Percentiles rank a stretch among this genome's conserved stretches.
Evolutionary conservation across 2,888 invertebrate genomes (phyloP).

Genomic region (Drosophila demipolita): DNA sequence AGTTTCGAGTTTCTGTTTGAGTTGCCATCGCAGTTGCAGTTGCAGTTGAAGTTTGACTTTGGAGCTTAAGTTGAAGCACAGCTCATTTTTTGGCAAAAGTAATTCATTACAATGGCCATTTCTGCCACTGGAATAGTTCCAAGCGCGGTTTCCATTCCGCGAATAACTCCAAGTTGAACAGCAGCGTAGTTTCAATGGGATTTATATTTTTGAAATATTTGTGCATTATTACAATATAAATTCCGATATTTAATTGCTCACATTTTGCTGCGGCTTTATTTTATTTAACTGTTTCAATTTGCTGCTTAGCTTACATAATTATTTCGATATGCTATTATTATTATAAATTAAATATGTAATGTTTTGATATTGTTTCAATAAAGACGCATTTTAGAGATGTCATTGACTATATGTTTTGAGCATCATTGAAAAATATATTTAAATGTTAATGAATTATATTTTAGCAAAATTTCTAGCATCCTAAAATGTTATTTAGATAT

Average conservation of each 20-base stretch:
- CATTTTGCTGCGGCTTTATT: neutral
- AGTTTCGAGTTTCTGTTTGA: constrained; percentile 39
- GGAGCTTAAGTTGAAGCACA: constrained; percentile 29
- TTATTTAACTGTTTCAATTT: neutral
- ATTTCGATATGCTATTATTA: neutral
- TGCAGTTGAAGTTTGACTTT: constrained; percentile 34
- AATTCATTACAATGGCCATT: constrained; percentile 64
- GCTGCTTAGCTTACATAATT: neutral
- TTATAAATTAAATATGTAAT: neutral
- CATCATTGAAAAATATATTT: too few relatives aligned
- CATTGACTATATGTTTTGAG: too few relatives aligned
- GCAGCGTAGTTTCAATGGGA: neutral
- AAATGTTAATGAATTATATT: too few relatives aligned
- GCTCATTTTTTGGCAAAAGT: constrained; percentile 40
- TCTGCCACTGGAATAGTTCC: constrained; percentile 34
- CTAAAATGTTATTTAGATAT: too few relatives aligned
- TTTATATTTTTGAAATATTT: neutral
- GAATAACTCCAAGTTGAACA: constrained; percentile 7
- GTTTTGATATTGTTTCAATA: neutral
- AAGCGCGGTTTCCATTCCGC: constrained; percentile 11
- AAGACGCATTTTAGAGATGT: neutral
- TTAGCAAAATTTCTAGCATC: too few relatives aligned
- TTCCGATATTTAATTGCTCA: too few relatives aligned
- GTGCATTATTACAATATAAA: too few relatives aligned
- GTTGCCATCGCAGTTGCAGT: constrained; percentile 38